Evolutionary conservation across 2,888 invertebrate species (phyloP).

Genomic region (Carabus problematicus): DNA sequence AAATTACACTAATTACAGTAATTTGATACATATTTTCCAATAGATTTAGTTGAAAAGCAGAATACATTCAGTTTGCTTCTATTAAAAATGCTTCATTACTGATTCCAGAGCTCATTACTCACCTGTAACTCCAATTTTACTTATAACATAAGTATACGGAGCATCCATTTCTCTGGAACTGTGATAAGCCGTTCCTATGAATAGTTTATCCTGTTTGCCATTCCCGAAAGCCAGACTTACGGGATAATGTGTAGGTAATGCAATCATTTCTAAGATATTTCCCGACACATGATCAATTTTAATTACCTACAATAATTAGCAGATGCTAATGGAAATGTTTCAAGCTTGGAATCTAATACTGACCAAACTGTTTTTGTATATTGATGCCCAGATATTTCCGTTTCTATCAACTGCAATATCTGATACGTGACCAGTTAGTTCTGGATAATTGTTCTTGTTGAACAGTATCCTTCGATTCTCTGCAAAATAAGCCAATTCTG

Average conservation of each 20-base stretch:
- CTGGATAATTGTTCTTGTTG: neutral
- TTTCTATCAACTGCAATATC: slow-evolving; percentile 7
- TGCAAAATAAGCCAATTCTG: neutral
- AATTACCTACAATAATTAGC: slow-evolving; percentile 8
- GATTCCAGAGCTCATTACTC: neutral
- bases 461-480: slow-evolving; percentile 6
- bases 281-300: neutral
- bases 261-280: neutral
- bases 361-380: slow-evolving; percentile 2
- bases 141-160: slow-evolving; percentile 13
- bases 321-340: neutral
- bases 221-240: slow-evolving; percentile 11
- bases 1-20: too few species aligned
- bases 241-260: neutral
- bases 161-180: neutral
- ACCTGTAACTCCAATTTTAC: slow-evolving; percentile 15
- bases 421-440: neutral
- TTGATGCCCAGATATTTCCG: slow-evolving; percentile 2
- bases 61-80: too few species aligned
- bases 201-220: neutral
- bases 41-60: too few species aligned
- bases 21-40: too few species aligned
- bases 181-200: slow-evolving; percentile 10
- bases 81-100: neutral
- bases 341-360: neutral